These are phyloP conservation scores for Cynaeus angustus DNA, from an alignment of 2,888 invertebrate species.

Conservation along the genomic window DNA sequence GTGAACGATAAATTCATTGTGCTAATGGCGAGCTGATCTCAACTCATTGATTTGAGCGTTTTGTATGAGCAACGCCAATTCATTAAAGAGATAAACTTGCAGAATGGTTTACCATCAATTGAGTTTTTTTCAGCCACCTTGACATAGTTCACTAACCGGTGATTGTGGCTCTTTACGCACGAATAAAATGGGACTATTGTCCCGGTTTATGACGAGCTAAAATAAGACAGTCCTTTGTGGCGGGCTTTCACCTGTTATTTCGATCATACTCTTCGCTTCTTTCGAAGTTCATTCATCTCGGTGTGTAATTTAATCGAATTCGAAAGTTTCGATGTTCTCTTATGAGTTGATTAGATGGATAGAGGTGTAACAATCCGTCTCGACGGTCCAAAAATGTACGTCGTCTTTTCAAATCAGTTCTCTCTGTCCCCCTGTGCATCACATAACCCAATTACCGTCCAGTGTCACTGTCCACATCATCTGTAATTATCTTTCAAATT, in stretches of 20 bases:
- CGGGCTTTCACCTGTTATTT: constrained; percentile 3
- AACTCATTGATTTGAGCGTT: constrained; percentile 39
- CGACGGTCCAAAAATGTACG: too few relatives aligned
- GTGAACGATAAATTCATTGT: constrained; percentile 43
- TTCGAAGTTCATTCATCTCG: constrained; percentile 14
- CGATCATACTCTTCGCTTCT: constrained; percentile 8
- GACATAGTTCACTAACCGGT: constrained; percentile 30
- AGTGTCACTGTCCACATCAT: constrained; percentile 66
- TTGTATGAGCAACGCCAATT: constrained; percentile 38
- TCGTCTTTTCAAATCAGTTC: too few relatives aligned
- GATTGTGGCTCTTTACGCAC: constrained; percentile 15
- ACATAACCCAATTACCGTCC: constrained; percentile 69
- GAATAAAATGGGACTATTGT: constrained; percentile 23
- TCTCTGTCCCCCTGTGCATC: not conserved
- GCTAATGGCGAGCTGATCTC: constrained; percentile 34
- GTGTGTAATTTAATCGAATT: constrained; percentile 15
- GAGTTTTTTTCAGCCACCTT: constrained; percentile 6
- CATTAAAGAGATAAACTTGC: constrained; percentile 37
- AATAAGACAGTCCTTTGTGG: constrained; percentile 13
- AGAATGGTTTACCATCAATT: constrained; percentile 34
- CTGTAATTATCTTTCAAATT: constrained; percentile 71
- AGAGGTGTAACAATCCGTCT: too few relatives aligned
- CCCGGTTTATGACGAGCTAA: constrained; percentile 10
- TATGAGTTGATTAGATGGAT: not conserved
- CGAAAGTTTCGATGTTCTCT: not conserved